Evolutionary conservation across 2,797 vertebrate genomes (phyloP), one percentile per base, ranked within the genome.

Genomic region (Decapterus maruadsi): DNA sequence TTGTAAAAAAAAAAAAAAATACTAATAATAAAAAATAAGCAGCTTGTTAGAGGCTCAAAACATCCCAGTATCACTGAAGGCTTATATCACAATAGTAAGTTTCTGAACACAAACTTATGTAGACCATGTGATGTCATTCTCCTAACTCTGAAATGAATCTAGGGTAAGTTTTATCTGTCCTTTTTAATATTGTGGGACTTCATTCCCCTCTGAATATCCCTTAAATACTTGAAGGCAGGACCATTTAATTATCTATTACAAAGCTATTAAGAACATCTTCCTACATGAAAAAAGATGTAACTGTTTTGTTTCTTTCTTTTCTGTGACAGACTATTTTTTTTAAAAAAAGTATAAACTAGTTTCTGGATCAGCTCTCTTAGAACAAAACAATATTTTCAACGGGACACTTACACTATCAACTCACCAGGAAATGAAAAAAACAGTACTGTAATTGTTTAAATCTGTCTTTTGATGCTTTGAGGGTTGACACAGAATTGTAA

Each of bases 181-280:
- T 79, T 76, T 87, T 87, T 81, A 51, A 72, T 79, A 68, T 80
- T 72, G 64, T 74, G 72, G 85, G 85, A 89, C 87, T 90, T 75
- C 14, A 84, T 51, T 68, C 72, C 78, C 67, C 26, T 75, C 72
- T 80, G 73, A 83, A 88, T 80, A 83, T 82, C 80, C 81, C 79
- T 83, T 76, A 81, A 88, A 79, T 83, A 81, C 61, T 88, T 85
- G 42, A 85, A 84, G 65, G 78, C 66, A 63, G 77, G 71, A 82
- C 59, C 64, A 86, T 63, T 87, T 88, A 89, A 91, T 91, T 88
- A 82, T 89, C 82, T 90, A 78, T 86, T 85, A 88, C 48, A 86
- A 81, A 74, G 79, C 81, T 69, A 89, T 92, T 87, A 88, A 78
- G 69, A 80, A 75, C 38, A 42, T 74, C 78, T 80, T 70, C 43